phyloP scores from a whole-genome alignment of 2,113 vertebrate species.

The Chloebia gouldiae region DNA sequence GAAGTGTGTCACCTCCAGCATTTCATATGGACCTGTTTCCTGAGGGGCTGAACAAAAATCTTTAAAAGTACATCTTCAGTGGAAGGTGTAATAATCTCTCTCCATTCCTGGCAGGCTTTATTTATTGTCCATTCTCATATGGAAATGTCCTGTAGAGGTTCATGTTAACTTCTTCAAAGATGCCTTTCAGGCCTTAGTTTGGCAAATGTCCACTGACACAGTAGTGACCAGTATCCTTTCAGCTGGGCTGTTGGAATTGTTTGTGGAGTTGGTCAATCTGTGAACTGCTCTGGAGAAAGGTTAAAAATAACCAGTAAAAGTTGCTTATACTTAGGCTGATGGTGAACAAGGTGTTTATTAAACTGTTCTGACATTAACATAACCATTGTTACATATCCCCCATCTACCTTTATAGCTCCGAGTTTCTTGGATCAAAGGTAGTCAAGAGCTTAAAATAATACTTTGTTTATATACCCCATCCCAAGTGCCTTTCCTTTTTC shows the following conservation, averaged over 20 bases:
- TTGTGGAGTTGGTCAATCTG: background rate
- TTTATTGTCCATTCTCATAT: background rate
- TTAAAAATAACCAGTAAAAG: constrained; percentile 24
- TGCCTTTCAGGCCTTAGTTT: background rate
- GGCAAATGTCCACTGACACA: background rate
- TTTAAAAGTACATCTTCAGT: background rate
- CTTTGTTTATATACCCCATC: constrained; percentile 9
- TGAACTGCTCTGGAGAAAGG: background rate
- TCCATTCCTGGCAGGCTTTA: background rate
- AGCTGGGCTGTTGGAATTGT: background rate
- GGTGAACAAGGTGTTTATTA: constrained; percentile 7
- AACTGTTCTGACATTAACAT: background rate
- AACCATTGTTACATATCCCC: background rate
- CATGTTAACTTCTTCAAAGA: background rate
- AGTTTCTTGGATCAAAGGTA: constrained; percentile 23
- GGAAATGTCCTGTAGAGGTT: background rate
- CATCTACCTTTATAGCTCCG: background rate
- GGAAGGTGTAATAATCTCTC: background rate
- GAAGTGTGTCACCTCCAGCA: background rate
- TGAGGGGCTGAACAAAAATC: background rate
- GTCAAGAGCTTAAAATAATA: constrained; percentile 41
- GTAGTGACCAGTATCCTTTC: background rate
- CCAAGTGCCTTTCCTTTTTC: constrained; percentile 9
- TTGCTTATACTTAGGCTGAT: background rate
- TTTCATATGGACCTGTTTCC: background rate